Percentiles rank a stretch among this genome's conserved stretches.
These are phyloP conservation scores for Eupeodes latifasciatus DNA, from an alignment of 2,888 invertebrate species.

Conservation along the genomic window DNA sequence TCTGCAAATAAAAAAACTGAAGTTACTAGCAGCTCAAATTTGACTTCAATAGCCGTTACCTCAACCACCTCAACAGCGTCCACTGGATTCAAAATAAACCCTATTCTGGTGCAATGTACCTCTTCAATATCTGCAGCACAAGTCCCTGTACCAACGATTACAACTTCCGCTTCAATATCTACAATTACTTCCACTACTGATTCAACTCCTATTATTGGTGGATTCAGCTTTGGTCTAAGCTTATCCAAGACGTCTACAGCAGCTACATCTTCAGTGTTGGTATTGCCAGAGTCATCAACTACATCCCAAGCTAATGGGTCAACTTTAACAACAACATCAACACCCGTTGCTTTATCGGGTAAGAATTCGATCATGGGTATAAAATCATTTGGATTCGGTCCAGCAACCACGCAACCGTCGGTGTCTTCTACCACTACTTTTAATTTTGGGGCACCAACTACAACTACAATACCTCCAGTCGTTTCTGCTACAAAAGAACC, in stretches of 20 bases:
- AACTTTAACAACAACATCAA: constrained; percentile 22
- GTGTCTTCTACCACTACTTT: constrained; percentile 29
- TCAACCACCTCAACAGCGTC: constrained; percentile 1
- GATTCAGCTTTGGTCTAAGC: constrained; percentile 54
- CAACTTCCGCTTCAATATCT: constrained; percentile 9
- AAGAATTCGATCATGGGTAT: background rate
- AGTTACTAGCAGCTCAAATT: constrained; percentile 2
- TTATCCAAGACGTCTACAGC: constrained; percentile 66
- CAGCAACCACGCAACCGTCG: constrained; percentile 8
- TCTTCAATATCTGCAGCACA: background rate
- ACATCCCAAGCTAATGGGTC: constrained; percentile 3
- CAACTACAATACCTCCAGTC: background rate
- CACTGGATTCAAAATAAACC: constrained; percentile 26
- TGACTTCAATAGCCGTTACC: background rate
- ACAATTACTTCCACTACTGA: constrained; percentile 21
- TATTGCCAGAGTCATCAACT: background rate
- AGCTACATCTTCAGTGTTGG: background rate
- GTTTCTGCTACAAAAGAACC: constrained; percentile 24
- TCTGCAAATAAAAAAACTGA: constrained; percentile 28
- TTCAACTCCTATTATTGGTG: constrained; percentile 26
- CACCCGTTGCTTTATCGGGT: background rate
- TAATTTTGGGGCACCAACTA: constrained; percentile 35
- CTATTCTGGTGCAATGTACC: background rate
- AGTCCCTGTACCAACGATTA: background rate
- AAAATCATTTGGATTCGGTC: constrained; percentile 47